Evolutionary conservation across 2,797 vertebrate species (phyloP).

Genomic region (Enteromius trimaculatus): DNA sequence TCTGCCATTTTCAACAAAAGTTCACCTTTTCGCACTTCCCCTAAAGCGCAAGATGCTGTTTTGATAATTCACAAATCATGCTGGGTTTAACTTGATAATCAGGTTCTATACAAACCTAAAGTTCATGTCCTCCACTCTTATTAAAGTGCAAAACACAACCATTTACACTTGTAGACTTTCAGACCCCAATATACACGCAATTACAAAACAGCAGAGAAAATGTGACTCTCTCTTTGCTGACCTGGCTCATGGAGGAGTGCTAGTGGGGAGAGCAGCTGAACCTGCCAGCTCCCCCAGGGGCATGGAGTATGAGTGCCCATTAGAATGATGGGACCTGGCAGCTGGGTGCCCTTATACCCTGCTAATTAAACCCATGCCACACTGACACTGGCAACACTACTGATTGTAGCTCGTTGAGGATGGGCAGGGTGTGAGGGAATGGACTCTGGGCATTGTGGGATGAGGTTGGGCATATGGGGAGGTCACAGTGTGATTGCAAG

Average conservation of each 20-base stretch:
- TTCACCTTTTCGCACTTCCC: neutral
- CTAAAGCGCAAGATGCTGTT: neutral
- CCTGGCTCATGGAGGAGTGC: slow-evolving; percentile 41
- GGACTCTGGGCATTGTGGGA: slow-evolving; percentile 45
- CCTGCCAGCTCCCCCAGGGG: slow-evolving; percentile 71
- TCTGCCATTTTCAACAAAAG: neutral
- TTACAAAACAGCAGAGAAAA: slow-evolving; percentile 17
- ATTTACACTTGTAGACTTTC: neutral
- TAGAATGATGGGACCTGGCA: slow-evolving; percentile 82
- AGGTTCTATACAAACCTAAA: neutral
- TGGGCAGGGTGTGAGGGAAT: slow-evolving; percentile 22
- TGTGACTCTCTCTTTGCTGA: slow-evolving; percentile 25
- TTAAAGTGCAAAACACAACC: neutral
- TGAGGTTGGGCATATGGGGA: slow-evolving; percentile 23
- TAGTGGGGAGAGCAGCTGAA: slow-evolving; percentile 51
- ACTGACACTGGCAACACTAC: slow-evolving; percentile 41
- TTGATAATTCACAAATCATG: neutral
- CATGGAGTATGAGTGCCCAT: slow-evolving; percentile 75
- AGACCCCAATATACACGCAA: neutral
- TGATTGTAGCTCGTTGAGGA: slow-evolving; percentile 50
- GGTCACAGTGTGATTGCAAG: slow-evolving; percentile 18
- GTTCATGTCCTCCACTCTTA: neutral
- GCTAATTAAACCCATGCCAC: slow-evolving; percentile 77
- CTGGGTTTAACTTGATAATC: neutral
- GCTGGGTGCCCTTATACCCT: slow-evolving; percentile 72